Evolutionary conservation across 2,888 invertebrate species (phyloP).

Genomic region (Rhagium mordax): DNA sequence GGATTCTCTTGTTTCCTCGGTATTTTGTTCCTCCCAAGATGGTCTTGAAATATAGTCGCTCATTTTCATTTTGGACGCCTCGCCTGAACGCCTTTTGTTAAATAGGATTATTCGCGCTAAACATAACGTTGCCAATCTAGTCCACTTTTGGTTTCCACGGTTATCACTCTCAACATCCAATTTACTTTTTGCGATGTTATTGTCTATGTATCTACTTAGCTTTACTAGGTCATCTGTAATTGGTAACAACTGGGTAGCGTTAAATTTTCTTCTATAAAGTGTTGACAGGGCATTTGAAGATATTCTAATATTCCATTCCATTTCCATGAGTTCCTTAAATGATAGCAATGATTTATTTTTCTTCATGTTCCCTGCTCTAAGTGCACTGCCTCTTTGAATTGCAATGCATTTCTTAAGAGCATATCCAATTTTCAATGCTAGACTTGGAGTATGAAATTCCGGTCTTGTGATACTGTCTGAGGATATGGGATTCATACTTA

Average conservation of each 20-base stretch:
- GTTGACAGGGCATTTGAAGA: no score
- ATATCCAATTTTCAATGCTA: no score
- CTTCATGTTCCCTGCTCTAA: not conserved
- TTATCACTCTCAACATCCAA: no score
- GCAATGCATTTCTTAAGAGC: conserved; percentile 1
- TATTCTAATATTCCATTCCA: no score
- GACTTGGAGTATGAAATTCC: not conserved
- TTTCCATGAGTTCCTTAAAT: no score
- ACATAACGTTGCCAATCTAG: not conserved
- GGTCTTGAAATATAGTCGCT: conserved; percentile 23
- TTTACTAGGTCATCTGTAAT: no score
- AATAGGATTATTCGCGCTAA: conserved; percentile 31
- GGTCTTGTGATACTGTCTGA: not conserved
- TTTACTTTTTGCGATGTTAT: no score
- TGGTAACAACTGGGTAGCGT: no score
- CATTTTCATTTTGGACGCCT: conserved; percentile 27
- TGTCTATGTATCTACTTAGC: no score
- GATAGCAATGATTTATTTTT: not conserved
- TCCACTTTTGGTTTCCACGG: no score
- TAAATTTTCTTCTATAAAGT: no score
- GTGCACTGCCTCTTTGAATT: not conserved
- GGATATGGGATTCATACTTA: no score
- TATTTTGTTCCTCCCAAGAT: conserved; percentile 20
- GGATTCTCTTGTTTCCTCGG: conserved; percentile 15
- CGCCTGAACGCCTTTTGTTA: conserved; percentile 32